Percentiles rank a stretch among this genome's conserved stretches.
Conservation (phyloP, 1,140 invertebrate genomes). For the Pollicipes pollicipes region DNA sequence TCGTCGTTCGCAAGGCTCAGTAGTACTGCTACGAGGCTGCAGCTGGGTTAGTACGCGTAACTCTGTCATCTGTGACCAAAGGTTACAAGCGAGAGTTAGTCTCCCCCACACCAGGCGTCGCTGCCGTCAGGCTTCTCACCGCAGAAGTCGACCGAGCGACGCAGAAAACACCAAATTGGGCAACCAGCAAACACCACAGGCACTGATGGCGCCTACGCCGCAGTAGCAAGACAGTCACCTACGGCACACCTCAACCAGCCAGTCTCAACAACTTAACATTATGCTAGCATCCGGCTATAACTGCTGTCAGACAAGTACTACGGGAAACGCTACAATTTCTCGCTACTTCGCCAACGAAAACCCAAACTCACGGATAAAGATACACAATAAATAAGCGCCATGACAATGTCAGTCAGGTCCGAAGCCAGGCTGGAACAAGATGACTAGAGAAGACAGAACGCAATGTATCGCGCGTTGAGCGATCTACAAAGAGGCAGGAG, state of each 20-base stretch:
- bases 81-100: slow-evolving; percentile 1
- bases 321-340: not conserved
- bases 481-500: not conserved
- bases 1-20: not conserved
- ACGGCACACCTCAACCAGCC: not conserved
- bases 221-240: too few species aligned
- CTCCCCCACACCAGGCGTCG: not conserved
- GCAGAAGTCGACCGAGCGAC: not conserved
- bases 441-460: not conserved
- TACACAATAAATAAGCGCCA: not conserved
- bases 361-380: not conserved
- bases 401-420: not conserved
- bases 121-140: not conserved
- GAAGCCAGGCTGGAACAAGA: not conserved
- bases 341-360: not conserved
- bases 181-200: not conserved
- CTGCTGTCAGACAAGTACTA: not conserved
- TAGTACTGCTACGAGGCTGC: too few species aligned
- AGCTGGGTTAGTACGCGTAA: not conserved
- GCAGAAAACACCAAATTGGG: too few species aligned
- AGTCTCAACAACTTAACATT: not conserved
- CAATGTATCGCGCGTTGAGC: not conserved
- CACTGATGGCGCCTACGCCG: not conserved
- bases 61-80: not conserved
- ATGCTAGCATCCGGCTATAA: not conserved